Conservation (phyloP, 2,113 vertebrate genomes). For the Columba livia region DNA sequence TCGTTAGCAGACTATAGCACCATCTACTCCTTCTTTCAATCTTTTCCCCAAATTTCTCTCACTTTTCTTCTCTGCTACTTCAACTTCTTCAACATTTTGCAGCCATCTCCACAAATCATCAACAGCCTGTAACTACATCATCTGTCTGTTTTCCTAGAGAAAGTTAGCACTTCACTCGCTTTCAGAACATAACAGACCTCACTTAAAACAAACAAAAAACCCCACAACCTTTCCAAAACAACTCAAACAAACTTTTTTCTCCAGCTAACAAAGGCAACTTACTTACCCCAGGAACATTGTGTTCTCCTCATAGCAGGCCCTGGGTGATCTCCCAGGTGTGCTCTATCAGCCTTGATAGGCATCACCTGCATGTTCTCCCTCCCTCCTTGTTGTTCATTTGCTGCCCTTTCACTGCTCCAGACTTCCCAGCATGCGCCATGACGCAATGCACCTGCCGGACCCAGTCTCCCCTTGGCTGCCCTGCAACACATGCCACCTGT, state of each 20-base stretch:
- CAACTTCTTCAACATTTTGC: background rate
- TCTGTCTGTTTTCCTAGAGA: background rate
- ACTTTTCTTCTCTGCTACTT: background rate
- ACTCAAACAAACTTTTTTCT: fast-evolving
- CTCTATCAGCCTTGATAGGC: fast-evolving
- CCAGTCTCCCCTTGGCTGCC: background rate
- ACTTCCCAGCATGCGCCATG: background rate
- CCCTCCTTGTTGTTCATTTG: background rate
- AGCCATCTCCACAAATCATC: fast-evolving
- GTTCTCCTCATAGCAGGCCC: fast-evolving
- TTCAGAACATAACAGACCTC: background rate
- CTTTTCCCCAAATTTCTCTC: background rate
- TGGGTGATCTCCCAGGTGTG: background rate
- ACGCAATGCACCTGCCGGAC: background rate
- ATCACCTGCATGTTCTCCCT: fast-evolving
- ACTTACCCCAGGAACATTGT: fast-evolving
- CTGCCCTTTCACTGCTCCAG: background rate
- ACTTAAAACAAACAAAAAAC: background rate
- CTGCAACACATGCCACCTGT: background rate
- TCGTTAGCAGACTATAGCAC: background rate
- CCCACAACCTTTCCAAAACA: background rate
- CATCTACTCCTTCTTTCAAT: background rate
- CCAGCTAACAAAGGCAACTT: fast-evolving
- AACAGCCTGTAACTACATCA: fast-evolving
- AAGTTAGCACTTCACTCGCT: background rate